Evolutionary conservation across 2,113 vertebrate genomes (phyloP), one percentile per base, ranked within the genome.

Genomic region (Chaenogobius annularis): DNA sequence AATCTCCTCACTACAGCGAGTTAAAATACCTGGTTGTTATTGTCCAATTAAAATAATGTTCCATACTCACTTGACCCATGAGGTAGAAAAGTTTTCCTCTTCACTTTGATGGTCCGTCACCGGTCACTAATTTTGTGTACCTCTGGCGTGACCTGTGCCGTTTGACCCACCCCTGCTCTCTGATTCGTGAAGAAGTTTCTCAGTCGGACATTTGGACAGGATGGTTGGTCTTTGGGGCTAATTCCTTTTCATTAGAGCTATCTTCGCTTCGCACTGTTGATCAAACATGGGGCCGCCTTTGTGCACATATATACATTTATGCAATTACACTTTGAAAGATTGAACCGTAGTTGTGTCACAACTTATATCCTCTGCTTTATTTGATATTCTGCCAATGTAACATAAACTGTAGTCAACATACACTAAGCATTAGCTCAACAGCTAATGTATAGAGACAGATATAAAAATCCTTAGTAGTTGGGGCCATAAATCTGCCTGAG

Each of bases 261-360:
- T 92, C 22, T 68, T 73, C n/a, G 70, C 72, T 74, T 81, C 74
- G 92, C 92, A 75, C 92, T 87, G 82, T 50, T 93, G 92, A 93
- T 93, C 94, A 94, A 88, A 93, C 80, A 74, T 72, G 87, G 82
- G 47, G 83, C 84, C 85, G 67, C 79, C 73, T 71, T 0, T 44
- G 5, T 3, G 70, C 37, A 66, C 72, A 47, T 50, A 11, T 47
- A 63, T 58, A 19, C 43, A n/a, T 8, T n/a, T 35, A 15, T 47
- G 35, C 35, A 46, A 62, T 7, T 75, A 65, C 37, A 10, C 47
- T 55, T 22, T 40, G 79, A 71, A 76, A 73, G 74, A 77, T 76
- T 79, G 65, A 78, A 90, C 78, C 83, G 84, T 88, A 56, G 83
- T 87, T 68, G 80, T 79, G 47, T 66, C 72, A 69, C 71, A 66